A percentile compares a stretch with the other conserved stretches of the same genome.
phyloP scores from a whole-genome alignment of 1,140 invertebrate species.

The Anastrepha ludens region DNA sequence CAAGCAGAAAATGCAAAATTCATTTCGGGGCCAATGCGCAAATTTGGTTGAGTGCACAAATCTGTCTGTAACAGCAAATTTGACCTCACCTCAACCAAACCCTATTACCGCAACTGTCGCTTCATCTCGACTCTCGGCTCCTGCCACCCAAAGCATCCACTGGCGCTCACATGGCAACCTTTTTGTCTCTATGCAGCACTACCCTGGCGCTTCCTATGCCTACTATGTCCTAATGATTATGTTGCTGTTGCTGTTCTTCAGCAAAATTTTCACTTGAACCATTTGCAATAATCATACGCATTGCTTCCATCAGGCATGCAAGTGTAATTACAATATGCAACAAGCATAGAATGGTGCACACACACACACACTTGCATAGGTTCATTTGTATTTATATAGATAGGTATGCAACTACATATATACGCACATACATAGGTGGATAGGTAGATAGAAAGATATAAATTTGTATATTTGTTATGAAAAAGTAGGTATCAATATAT shows the following conservation, averaged over 20 bases:
- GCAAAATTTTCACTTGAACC: background rate
- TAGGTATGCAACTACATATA: background rate
- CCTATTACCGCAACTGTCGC: background rate
- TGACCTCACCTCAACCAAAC: background rate
- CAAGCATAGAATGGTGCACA: background rate
- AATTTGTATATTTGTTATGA: background rate
- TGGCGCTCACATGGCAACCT: no score
- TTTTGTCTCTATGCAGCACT: background rate
- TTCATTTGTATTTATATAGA: background rate
- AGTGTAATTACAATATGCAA: constrained; percentile 26
- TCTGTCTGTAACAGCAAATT: background rate
- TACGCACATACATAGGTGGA: background rate
- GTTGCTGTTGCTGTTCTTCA: background rate
- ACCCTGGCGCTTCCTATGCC: background rate
- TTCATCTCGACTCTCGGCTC: background rate
- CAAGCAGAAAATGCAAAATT: background rate
- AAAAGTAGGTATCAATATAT: no score
- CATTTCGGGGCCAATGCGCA: background rate
- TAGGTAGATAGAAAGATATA: background rate
- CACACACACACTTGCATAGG: background rate
- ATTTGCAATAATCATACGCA: background rate
- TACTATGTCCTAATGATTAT: background rate
- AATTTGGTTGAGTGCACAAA: constrained; percentile 27
- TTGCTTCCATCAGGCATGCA: background rate
- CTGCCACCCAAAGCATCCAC: background rate